Conservation (phyloP, 1,140 invertebrate species). For the Drosophila tsacasi region DNA sequence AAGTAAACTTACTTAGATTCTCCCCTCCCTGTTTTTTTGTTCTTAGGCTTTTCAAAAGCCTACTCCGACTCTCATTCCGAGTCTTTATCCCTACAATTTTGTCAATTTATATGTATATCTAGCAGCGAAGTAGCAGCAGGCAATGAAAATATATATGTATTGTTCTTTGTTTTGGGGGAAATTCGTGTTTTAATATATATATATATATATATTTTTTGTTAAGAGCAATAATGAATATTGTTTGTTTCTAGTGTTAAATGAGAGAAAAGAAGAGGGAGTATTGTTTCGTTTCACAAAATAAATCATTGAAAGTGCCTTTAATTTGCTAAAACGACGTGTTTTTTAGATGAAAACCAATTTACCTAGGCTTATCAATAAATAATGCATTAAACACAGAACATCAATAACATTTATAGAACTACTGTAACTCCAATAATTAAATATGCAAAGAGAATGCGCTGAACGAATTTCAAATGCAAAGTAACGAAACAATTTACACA, state of each 20-base stretch:
- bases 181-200: constrained; percentile 40
- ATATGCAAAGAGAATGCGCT: constrained; percentile 11
- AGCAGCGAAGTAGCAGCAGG: not conserved
- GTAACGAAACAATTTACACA: constrained; percentile 38
- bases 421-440: constrained; percentile 34
- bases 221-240: constrained; percentile 45
- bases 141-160: constrained; percentile 16
- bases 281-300: constrained; percentile 76
- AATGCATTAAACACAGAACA: constrained; percentile 31
- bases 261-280: constrained; percentile 15
- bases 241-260: constrained; percentile 50
- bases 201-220: constrained; percentile 38
- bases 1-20: constrained; percentile 3
- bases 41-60: constrained; percentile 73
- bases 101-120: constrained; percentile 61
- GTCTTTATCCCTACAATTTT: constrained; percentile 74
- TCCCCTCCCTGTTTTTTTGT: constrained; percentile 10
- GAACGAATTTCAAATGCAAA: constrained; percentile 42
- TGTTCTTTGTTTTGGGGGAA: constrained; percentile 47
- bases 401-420: constrained; percentile 48
- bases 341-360: constrained; percentile 77
- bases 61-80: constrained; percentile 18
- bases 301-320: constrained; percentile 79
- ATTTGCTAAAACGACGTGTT: constrained; percentile 79
- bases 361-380: constrained; percentile 56